Conservation (phyloP, 2,797 vertebrate species). For the Alauda arvensis region DNA sequence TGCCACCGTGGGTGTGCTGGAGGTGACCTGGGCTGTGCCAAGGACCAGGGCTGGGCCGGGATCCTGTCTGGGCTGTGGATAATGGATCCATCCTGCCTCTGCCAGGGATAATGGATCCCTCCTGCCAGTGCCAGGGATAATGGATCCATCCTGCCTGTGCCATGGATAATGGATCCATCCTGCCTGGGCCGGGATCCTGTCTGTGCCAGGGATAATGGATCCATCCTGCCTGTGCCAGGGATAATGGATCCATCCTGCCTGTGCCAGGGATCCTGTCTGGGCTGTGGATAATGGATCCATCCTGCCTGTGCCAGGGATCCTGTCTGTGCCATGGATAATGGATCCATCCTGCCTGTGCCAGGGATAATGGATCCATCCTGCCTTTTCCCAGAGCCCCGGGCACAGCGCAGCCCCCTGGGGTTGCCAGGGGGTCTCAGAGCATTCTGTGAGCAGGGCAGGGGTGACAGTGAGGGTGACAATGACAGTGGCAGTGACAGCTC, state of each 20-base stretch:
- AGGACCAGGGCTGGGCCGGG: background rate
- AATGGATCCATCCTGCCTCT: background rate
- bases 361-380: background rate
- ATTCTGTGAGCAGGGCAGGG: background rate
- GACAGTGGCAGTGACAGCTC: background rate
- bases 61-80: rapidly evolving
- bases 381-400: rapidly evolving
- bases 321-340: rapidly evolving
- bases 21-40: background rate
- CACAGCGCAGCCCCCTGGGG: background rate
- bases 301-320: background rate
- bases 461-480: background rate
- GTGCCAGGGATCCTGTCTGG: rapidly evolving
- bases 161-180: background rate
- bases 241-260: background rate
- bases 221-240: background rate
- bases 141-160: background rate
- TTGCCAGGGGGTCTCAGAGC: rapidly evolving
- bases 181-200: too few species aligned
- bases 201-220: background rate
- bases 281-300: too few species aligned
- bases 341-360: background rate
- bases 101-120: background rate
- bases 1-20: background rate
- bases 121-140: too few species aligned